Evolutionary conservation across 2,888 invertebrate genomes (phyloP), one percentile per base, ranked within the genome.

Genomic region (Amphipoea oculea): DNA sequence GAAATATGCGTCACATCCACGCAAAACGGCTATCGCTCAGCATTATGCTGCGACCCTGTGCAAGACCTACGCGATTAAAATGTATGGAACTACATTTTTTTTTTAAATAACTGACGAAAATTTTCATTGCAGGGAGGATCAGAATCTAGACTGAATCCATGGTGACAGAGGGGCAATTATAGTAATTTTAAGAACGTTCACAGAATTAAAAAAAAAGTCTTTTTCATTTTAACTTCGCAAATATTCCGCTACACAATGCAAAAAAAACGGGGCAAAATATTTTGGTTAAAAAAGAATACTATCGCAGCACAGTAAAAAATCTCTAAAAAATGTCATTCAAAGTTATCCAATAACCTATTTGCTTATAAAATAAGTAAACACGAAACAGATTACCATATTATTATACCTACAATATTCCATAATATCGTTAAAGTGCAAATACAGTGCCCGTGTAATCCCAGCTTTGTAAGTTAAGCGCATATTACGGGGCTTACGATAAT

Each of bases 401-500:
- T 36, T 67, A 74, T 48, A 45, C 17, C 14, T 20, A 40, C 17
- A 60, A 23, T 62, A 51, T 29, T 60, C 54, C 42, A 29, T 45
- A 51, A 73, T 74, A 72, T 73, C 70, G 60, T 72, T 78, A 66
- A 88, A 77, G 51, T 60, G 51, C 54, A 65, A 87, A 87, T 77
- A 87, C 76, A 87, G 48, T 65, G 68, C 17, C 17, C 60, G 5
- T 68, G 63, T 87, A 78, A 89, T 87, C 85, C 70, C 67, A 11
- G 74, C 72, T 79, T 84, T 81, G 42, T 65, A 63, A n/a, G 66
- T 40, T 76, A 66, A 86, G 42, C 70, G 14, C 60, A 48, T 76
- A 87, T 79, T 71, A 81, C 67, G 7, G n/a, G 60, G 66, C 60
- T 87, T 74, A 79, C 11, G 60, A 67, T 79, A 87, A 85, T 85